phyloP scores from a whole-genome alignment of 2,888 invertebrate species.

The Esperia sulphurella region DNA sequence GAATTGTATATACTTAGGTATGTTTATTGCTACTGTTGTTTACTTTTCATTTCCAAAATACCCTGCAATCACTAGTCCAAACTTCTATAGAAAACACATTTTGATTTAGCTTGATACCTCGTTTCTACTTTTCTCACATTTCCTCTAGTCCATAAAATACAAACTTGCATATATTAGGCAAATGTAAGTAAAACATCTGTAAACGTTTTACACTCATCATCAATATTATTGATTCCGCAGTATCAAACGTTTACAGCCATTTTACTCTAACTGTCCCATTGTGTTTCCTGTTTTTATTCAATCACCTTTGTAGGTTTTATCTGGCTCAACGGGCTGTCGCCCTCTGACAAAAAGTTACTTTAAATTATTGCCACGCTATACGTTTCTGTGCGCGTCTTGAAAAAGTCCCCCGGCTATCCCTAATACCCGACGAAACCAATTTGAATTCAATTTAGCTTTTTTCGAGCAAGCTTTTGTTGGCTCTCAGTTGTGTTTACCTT shows the following conservation, averaged over 20 bases:
- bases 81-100: too few relatives aligned
- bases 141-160: too few relatives aligned
- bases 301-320: slow-evolving; percentile 53
- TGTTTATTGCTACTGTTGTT: too few relatives aligned
- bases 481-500: slow-evolving; percentile 78
- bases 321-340: slow-evolving; percentile 49
- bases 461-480: slow-evolving; percentile 77
- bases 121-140: too few relatives aligned
- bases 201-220: too few relatives aligned
- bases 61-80: too few relatives aligned
- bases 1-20: too few relatives aligned
- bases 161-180: too few relatives aligned
- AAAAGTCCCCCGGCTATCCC: slow-evolving; percentile 71
- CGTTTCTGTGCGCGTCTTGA: slow-evolving; percentile 59
- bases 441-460: slow-evolving; percentile 80
- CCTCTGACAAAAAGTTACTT: slow-evolving; percentile 66
- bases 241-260: not conserved
- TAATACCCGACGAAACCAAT: slow-evolving; percentile 78
- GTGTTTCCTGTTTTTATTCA: slow-evolving; percentile 51
- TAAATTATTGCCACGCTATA: slow-evolving; percentile 64
- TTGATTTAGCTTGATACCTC: too few relatives aligned
- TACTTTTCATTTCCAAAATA: too few relatives aligned
- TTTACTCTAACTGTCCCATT: slow-evolving; percentile 22
- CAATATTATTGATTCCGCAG: too few relatives aligned
- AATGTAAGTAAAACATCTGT: too few relatives aligned